Evolutionary conservation across 2,113 vertebrate species (phyloP).

Genomic region (Australoheros scitulus): DNA sequence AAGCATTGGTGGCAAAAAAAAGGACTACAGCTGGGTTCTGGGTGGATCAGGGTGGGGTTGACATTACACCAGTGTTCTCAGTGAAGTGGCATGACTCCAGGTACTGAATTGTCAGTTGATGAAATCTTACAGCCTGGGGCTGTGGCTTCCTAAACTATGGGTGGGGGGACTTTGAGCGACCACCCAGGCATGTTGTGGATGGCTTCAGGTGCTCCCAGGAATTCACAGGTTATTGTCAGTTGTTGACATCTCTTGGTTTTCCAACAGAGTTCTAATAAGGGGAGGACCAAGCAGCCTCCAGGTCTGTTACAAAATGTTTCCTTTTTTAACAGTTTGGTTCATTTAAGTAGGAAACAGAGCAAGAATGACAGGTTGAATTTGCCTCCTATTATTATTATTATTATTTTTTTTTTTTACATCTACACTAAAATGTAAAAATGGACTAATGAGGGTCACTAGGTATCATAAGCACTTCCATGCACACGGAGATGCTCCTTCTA

Average conservation of each 20-base stretch:
- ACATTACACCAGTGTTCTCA: constrained; percentile 38
- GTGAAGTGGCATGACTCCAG: constrained; percentile 44
- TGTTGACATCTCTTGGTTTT: constrained; percentile 30
- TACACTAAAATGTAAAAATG: background rate
- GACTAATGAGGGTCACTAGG: too few relatives aligned
- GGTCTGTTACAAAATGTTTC: background rate
- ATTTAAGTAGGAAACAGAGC: background rate
- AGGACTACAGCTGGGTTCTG: constrained; percentile 1
- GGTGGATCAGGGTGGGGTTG: constrained; percentile 55
- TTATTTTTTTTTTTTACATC: background rate
- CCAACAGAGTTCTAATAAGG: background rate
- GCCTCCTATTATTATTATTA: background rate
- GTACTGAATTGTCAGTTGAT: constrained; percentile 33
- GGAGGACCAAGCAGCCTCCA: background rate
- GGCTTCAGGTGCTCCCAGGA: constrained; percentile 21
- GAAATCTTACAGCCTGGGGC: constrained; percentile 42
- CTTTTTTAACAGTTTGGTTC: background rate
- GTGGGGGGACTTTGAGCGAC: background rate
- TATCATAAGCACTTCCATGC: too few relatives aligned
- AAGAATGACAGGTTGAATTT: background rate
- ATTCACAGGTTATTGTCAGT: constrained; percentile 27
- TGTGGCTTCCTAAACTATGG: background rate
- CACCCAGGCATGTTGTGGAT: constrained; percentile 16
- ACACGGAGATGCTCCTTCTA: background rate
- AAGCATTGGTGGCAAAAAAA: background rate